phyloP scores from a whole-genome alignment of 92 coral and sea anemone genomes.

The Zoanthus sansibaricus region DNA sequence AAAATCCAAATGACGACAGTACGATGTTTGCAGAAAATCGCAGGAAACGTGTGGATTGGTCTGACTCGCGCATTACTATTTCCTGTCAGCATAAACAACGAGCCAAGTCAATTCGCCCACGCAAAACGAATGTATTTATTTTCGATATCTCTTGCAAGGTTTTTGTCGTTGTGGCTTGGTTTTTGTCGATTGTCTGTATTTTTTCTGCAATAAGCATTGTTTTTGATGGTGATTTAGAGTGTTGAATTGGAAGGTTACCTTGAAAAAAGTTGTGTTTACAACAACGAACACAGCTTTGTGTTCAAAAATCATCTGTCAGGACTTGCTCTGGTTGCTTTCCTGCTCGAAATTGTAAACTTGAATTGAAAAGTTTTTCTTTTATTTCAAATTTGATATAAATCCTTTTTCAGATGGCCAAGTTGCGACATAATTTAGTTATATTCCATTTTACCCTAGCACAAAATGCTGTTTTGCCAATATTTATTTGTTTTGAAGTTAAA shows the following conservation, averaged over 20 bases:
- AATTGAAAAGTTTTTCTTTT: background rate
- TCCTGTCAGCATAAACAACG: conserved; percentile 53
- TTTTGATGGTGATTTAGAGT: background rate
- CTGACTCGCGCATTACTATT: conserved; percentile 42
- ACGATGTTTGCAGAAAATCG: conserved; percentile 34
- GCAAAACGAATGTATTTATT: conserved; percentile 53
- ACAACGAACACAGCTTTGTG: conserved; percentile 36
- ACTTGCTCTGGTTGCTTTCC: conserved; percentile 2
- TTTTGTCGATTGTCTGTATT: background rate
- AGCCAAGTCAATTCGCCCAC: conserved; percentile 48
- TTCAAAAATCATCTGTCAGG: conserved; percentile 40
- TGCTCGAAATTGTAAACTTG: conserved; percentile 13
- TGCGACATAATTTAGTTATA: background rate
- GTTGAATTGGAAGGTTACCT: background rate
- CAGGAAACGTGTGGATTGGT: conserved; percentile 44
- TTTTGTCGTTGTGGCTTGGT: background rate
- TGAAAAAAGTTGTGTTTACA: conserved; percentile 31
- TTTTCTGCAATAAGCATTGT: background rate
- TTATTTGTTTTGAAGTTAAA: background rate
- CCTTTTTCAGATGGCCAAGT: background rate
- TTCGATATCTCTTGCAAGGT: background rate
- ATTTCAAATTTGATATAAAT: background rate
- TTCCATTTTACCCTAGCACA: background rate
- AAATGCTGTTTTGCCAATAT: background rate
- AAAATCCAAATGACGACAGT: background rate